phyloP scores from a whole-genome alignment of 2,113 vertebrate genomes.

The Sebastes schlegelii region DNA sequence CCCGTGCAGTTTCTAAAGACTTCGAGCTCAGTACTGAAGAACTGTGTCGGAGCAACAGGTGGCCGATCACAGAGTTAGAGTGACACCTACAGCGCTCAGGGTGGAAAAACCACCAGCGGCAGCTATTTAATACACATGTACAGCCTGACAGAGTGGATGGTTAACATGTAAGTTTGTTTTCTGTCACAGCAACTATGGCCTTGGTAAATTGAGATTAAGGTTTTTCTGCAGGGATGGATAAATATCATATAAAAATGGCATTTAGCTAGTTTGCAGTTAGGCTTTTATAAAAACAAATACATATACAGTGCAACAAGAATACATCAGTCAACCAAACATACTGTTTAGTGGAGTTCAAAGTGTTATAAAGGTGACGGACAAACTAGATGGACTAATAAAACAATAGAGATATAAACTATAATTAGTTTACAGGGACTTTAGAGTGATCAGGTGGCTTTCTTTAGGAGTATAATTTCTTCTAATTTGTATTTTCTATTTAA shows the following conservation, averaged over 20 bases:
- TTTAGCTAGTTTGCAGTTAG: not conserved
- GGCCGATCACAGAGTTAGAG: constrained; percentile 70
- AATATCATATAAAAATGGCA: no score
- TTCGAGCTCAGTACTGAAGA: not conserved
- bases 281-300: not conserved
- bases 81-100: constrained; percentile 71
- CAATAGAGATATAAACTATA: not conserved
- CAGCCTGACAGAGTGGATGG: not conserved
- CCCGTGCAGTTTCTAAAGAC: not conserved
- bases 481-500: not conserved
- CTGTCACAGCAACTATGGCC: not conserved
- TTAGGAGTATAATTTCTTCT: not conserved
- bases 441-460: not conserved
- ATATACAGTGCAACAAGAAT: not conserved
- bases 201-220: not conserved
- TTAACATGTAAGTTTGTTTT: not conserved
- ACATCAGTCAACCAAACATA: not conserved
- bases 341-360: not conserved
- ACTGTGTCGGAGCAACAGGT: constrained; percentile 73
- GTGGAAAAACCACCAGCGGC: not conserved
- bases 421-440: not conserved
- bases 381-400: not conserved
- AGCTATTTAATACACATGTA: not conserved
- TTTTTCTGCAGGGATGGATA: not conserved
- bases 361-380: not conserved